Evolutionary conservation across 2,113 vertebrate species (phyloP).

Genomic region (Nanorana parkeri): DNA sequence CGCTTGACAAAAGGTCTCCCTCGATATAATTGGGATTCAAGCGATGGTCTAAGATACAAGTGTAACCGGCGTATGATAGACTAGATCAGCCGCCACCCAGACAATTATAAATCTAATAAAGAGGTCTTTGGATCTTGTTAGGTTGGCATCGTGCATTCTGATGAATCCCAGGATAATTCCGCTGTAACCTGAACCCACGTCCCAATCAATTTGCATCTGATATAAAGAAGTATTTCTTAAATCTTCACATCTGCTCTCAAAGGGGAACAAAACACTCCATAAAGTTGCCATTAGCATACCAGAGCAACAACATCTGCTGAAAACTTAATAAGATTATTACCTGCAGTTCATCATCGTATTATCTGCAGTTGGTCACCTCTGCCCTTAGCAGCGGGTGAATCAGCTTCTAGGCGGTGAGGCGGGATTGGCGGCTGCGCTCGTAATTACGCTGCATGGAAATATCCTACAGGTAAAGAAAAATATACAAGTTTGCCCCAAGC

Average conservation of each 20-base stretch:
- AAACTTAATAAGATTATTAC: constrained; percentile 60
- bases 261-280: constrained; percentile 65
- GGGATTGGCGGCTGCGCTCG: neutral
- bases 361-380: constrained; percentile 56
- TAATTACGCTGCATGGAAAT: constrained; percentile 14
- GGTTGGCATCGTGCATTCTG: constrained; percentile 66
- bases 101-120: neutral
- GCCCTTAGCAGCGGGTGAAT: constrained; percentile 20
- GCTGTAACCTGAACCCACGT: constrained; percentile 59
- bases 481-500: constrained; percentile 31
- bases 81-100: neutral
- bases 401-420: constrained; percentile 1
- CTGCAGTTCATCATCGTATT: constrained; percentile 53
- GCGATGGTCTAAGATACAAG: neutral
- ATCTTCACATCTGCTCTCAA: constrained; percentile 63
- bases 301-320: constrained; percentile 63
- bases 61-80: neutral
- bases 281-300: constrained; percentile 64
- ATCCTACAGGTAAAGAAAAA: constrained; percentile 56
- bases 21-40: neutral
- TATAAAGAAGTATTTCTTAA: constrained; percentile 61
- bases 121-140: constrained; percentile 54
- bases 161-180: constrained; percentile 65
- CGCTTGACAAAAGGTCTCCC: neutral
- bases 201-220: constrained; percentile 68